Evolutionary conservation across 2,113 vertebrate genomes (phyloP).

Genomic region (Glaucidium brasilianum): DNA sequence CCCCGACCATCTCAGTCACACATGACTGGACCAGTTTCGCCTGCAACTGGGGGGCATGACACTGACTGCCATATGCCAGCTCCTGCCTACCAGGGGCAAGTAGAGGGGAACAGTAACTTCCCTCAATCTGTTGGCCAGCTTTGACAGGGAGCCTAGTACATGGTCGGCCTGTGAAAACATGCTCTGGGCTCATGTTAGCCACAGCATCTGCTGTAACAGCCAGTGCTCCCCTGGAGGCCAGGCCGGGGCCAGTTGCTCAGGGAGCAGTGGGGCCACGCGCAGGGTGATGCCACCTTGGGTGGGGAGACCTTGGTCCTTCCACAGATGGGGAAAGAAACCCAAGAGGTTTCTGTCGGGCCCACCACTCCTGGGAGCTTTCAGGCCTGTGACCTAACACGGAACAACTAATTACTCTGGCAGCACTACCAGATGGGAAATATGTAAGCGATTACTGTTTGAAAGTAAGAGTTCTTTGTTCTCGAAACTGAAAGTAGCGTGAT

Average conservation of each 20-base stretch:
- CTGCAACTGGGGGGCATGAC: fast-evolving
- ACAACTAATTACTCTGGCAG: neutral
- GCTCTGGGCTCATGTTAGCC: fast-evolving
- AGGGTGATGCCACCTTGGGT: fast-evolving
- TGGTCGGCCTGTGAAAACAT: fast-evolving
- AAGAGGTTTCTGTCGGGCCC: neutral
- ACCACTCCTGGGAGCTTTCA: neutral
- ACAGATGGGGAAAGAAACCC: neutral
- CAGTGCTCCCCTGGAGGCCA: neutral
- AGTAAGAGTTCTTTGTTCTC: neutral
- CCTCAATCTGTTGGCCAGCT: fast-evolving
- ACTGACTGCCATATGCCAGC: neutral
- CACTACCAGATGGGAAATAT: neutral
- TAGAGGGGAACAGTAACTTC: neutral
- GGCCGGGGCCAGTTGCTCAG: fast-evolving
- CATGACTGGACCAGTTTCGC: neutral
- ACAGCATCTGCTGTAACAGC: fast-evolving
- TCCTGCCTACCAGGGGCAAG: neutral
- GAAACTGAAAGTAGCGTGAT: neutral
- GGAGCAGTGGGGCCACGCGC: fast-evolving
- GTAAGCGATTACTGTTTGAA: neutral
- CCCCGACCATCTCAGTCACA: fast-evolving
- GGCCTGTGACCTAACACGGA: neutral
- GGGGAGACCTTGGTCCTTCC: no score
- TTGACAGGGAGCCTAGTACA: fast-evolving